phyloP scores from a whole-genome alignment of 2,888 invertebrate genomes.

The Zelleria hepariella region DNA sequence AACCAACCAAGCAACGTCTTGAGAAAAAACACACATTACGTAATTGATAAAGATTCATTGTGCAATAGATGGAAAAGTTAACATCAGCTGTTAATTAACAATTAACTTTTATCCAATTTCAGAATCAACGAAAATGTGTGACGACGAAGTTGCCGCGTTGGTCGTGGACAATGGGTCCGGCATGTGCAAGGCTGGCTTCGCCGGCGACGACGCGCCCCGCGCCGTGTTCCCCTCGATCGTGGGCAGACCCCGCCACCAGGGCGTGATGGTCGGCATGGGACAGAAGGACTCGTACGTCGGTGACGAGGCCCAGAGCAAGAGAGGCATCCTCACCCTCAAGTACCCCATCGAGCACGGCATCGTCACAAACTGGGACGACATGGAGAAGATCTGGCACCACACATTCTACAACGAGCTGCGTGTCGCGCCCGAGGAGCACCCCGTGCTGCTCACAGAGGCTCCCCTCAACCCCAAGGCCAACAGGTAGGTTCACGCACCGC shows the following conservation, averaged over 20 bases:
- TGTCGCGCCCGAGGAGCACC: constrained; percentile 94
- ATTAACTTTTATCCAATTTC: constrained; percentile 20
- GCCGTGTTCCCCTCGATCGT: constrained; percentile 97
- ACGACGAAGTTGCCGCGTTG: constrained; percentile 86
- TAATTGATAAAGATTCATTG: not conserved
- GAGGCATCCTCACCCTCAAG: constrained; percentile 95
- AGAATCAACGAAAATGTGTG: constrained; percentile 65
- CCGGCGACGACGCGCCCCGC: constrained; percentile 95
- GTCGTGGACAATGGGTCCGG: constrained; percentile 98
- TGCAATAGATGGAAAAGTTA: not conserved
- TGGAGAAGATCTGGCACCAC: constrained; percentile 99
- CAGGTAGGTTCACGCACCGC: constrained; percentile 44
- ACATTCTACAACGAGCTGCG: constrained; percentile 98
- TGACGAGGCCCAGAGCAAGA: constrained; percentile 96
- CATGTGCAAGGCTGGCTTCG: constrained; percentile 98
- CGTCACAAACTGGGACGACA: constrained; percentile 98
- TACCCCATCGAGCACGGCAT: constrained; percentile 98
- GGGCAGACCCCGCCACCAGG: constrained; percentile 92
- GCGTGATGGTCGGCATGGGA: constrained; percentile 98
- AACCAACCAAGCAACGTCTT: not conserved
- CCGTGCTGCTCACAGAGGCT: constrained; percentile 88
- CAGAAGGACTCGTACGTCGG: constrained; percentile 98
- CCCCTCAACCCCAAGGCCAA: constrained; percentile 92
- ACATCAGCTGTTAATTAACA: not conserved
- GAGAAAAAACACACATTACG: not conserved